Base-by-base conservation (phyloP, 2,888 invertebrate species). In the Drosophila yooni region DNA sequence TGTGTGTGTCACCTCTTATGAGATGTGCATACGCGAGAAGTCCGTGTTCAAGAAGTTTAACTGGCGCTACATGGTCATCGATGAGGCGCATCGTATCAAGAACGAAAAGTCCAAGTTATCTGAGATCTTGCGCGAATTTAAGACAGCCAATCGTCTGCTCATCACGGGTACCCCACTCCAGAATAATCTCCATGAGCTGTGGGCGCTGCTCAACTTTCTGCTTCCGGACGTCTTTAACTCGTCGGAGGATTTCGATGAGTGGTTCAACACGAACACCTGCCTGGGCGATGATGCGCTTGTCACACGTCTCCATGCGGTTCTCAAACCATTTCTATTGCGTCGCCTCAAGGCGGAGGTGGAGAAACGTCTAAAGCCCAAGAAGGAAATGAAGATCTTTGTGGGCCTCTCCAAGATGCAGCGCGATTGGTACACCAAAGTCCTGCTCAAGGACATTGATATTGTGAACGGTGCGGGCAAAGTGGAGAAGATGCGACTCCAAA, bases 1-100 rank as follows among this genome's bases (percentile, higher is more conserved):
- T 93, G 99, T 98, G 0, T 98, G 98, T 91, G 97, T 99, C 18
- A 99, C 99, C 1, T 99, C 99, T 0, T 99, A 99, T 87, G 99
- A 99, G 94, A 99, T 99, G 99, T 97, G 98, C 59, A 98, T 99
- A 74, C 96, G 97, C 83, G 99, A 99, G 92, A 98, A 98, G 93
- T 96, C 98, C 1, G 98, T 98, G 1, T 98, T 99, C 91, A 99
- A 99, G 92, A 99, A 99, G 93, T 99, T 99, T 92, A 98, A 97
- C 87, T 99, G 99, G 99, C 95, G 98, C 10, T 99, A 99, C 93
- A 96, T 99, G 96, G 98, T 99, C n/a, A 99, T 99, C 83, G 99
- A 99, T 92, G 99, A 99, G 93, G 99, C 99, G 27, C 99, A 99
- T 94, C 95, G 99, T 70, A 99, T 99, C 83, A 99, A 99, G 93